Evolutionary conservation across 2,113 vertebrate genomes (phyloP).

Genomic region (Rhabdornis inornatus): DNA sequence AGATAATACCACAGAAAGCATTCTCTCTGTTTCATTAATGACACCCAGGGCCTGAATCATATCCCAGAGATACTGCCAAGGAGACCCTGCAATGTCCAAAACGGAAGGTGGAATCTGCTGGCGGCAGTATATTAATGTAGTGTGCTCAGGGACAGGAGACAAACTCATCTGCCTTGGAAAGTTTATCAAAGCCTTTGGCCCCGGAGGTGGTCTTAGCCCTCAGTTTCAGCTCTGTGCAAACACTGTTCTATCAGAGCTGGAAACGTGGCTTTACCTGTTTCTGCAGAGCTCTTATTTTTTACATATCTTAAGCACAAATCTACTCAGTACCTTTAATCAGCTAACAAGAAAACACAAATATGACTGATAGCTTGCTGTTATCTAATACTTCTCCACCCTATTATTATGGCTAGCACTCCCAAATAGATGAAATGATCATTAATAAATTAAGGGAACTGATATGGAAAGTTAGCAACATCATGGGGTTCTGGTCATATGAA

Average conservation of each 20-base stretch:
- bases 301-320: neutral
- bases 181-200: neutral
- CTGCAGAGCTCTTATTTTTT: neutral
- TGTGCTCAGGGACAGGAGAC: neutral
- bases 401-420: conserved; percentile 45
- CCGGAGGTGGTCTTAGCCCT: neutral
- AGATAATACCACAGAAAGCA: neutral
- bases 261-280: neutral
- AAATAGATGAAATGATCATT: neutral
- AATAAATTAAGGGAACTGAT: neutral
- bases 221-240: neutral
- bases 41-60: neutral
- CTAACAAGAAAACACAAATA: conserved; percentile 13
- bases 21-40: neutral
- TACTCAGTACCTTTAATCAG: neutral
- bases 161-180: neutral
- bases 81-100: neutral
- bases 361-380: neutral
- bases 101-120: neutral
- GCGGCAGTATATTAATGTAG: neutral
- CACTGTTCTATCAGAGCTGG: neutral
- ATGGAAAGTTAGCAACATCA: neutral
- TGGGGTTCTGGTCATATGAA: neutral
- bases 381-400: conserved; percentile 11
- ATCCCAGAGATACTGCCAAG: neutral